Percentiles rank a stretch among this genome's conserved stretches.
Evolutionary conservation across 2,888 invertebrate species (phyloP).

Genomic region (Brachyopa scutellaris): DNA sequence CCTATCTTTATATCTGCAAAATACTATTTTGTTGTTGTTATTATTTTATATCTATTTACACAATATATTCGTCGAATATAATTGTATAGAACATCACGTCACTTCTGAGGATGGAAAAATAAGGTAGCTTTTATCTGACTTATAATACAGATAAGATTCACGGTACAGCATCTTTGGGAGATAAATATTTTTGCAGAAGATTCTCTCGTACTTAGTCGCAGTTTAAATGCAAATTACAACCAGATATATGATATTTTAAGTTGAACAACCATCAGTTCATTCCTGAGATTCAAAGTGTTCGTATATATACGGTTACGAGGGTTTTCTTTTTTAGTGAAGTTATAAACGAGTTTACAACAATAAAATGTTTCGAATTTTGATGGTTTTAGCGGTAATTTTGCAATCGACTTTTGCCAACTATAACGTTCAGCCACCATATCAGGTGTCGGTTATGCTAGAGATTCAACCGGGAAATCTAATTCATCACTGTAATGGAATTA

Average conservation of each 20-base stretch:
- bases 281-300: slow-evolving; percentile 27
- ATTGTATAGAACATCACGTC: no score
- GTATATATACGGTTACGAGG: not conserved
- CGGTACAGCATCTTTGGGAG: slow-evolving; percentile 23
- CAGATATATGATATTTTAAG: slow-evolving; percentile 9
- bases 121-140: slow-evolving; percentile 10
- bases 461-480: slow-evolving; percentile 54
- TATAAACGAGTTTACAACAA: not conserved
- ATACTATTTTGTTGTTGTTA: not conserved
- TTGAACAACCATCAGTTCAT: slow-evolving; percentile 21
- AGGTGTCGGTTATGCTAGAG: slow-evolving; percentile 73
- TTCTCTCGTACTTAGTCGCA: not conserved
- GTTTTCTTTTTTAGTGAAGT: not conserved
- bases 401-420: not conserved
- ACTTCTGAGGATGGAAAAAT: slow-evolving; percentile 16
- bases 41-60: no score
- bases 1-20: slow-evolving; percentile 5
- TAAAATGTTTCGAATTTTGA: slow-evolving; percentile 1
- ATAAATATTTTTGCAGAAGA: slow-evolving; percentile 16
- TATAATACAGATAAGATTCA: slow-evolving; percentile 19
- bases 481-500: slow-evolving; percentile 75
- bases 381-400: slow-evolving; percentile 10
- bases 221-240: not conserved
- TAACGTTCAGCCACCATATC: slow-evolving; percentile 69
- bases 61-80: no score